These are phyloP conservation scores for Alligator sinensis DNA, from an alignment of 2,113 vertebrate species.

Conservation along the genomic window DNA sequence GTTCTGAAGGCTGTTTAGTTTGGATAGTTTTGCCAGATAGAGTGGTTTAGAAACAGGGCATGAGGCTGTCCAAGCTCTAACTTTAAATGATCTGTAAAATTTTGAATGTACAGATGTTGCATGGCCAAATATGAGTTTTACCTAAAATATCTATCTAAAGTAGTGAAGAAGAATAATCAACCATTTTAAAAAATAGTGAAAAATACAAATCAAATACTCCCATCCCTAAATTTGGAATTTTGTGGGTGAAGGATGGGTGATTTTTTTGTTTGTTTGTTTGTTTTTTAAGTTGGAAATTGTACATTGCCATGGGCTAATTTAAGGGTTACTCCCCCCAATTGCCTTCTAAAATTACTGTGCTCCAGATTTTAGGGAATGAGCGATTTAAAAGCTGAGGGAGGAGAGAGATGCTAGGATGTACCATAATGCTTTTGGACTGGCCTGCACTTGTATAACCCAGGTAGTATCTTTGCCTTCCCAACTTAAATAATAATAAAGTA, in stretches of 20 bases:
- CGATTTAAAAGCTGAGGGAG: not conserved
- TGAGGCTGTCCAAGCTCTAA: not conserved
- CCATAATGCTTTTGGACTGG: not conserved
- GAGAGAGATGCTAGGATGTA: not conserved
- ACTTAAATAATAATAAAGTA: not conserved
- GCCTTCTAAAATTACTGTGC: not conserved
- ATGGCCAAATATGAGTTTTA: not conserved
- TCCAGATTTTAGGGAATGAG: not conserved
- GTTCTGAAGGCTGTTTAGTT: not conserved
- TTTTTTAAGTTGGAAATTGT: not conserved
- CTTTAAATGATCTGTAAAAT: not conserved
- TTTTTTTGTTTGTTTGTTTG: not conserved
- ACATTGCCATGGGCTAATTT: not conserved
- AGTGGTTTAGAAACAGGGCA: not conserved
- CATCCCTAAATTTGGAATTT: not conserved
- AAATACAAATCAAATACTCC: not conserved
- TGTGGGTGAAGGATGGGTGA: accelerated
- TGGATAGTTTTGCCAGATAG: not conserved
- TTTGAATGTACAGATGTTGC: not conserved
- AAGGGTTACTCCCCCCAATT: not conserved
- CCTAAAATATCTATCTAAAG: not conserved
- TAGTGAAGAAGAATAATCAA: not conserved
- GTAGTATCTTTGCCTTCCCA: not conserved
- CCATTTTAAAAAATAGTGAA: not conserved
- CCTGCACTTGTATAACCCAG: not conserved